Conservation (phyloP, 2,113 vertebrate genomes). For the Oenanthe oenanthe region DNA sequence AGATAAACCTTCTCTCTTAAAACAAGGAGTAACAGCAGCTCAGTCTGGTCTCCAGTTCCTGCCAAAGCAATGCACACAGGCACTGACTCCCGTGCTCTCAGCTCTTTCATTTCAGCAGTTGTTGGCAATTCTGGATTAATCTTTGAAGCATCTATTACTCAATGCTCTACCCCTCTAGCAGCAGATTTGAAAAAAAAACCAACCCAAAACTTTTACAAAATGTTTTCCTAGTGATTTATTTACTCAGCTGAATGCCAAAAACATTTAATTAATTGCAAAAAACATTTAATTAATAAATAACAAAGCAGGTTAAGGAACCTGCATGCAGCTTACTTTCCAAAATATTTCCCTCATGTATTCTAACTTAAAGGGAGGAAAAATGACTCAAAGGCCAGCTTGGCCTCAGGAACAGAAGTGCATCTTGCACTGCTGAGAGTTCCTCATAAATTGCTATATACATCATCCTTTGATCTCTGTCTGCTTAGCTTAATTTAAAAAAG, state of each 20-base stretch:
- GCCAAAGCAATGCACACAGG: neutral
- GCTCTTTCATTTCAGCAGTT: neutral
- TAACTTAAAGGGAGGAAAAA: neutral
- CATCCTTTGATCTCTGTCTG: slow-evolving; percentile 31
- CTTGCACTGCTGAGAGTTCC: neutral
- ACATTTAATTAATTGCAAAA: neutral
- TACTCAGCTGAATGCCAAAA: neutral
- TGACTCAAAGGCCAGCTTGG: neutral
- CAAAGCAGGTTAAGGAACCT: neutral
- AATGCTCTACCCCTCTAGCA: neutral
- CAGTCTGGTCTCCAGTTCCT: neutral
- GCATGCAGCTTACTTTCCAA: neutral
- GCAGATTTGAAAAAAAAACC: neutral
- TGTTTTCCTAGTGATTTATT: neutral
- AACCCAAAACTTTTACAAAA: too few relatives aligned
- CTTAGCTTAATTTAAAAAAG: slow-evolving; percentile 36
- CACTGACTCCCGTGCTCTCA: neutral
- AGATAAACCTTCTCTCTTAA: neutral
- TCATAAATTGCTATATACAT: neutral
- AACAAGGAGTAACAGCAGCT: neutral
- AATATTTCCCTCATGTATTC: neutral
- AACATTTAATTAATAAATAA: neutral
- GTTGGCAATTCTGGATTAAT: neutral
- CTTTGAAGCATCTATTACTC: neutral
- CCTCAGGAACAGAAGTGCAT: neutral